Percentiles rank a stretch among this genome's conserved stretches.
Evolutionary conservation across 2,797 vertebrate genomes (phyloP).

Genomic region (Hippopotamyrus pictus): DNA sequence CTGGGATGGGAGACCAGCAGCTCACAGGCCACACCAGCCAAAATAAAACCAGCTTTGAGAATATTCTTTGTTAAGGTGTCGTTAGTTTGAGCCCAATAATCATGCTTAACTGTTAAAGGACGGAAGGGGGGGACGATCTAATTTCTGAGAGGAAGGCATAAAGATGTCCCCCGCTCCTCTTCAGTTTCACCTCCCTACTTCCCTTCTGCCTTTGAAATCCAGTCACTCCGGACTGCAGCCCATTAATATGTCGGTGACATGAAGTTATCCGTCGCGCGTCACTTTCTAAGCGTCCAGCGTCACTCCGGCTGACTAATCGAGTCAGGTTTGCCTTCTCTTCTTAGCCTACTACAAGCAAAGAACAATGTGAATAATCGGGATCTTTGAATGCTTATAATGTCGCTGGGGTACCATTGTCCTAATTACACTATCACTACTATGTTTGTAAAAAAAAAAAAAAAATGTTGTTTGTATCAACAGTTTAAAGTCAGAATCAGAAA

Average conservation of each 20-base stretch:
- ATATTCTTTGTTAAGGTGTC: neutral
- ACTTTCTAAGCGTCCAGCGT: constrained; percentile 19
- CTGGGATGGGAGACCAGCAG: neutral
- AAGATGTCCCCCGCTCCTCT: neutral
- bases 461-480: neutral
- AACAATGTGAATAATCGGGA: neutral
- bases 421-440: neutral
- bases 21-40: neutral
- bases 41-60: neutral
- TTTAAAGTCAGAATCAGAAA: neutral
- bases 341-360: neutral
- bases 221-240: constrained; percentile 1
- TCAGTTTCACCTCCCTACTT: neutral
- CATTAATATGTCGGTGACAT: constrained; percentile 26
- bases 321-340: constrained; percentile 4
- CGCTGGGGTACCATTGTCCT: neutral
- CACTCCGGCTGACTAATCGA: constrained; percentile 13
- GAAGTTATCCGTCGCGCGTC: constrained; percentile 21
- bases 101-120: constrained; percentile 18
- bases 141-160: constrained; percentile 22
- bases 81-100: constrained; percentile 58
- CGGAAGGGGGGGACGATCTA: neutral
- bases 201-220: constrained; percentile 16
- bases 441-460: neutral
- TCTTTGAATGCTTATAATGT: neutral